These are phyloP conservation scores for Neoascia interrupta DNA, from an alignment of 2,888 invertebrate genomes.

Conservation along the genomic window DNA sequence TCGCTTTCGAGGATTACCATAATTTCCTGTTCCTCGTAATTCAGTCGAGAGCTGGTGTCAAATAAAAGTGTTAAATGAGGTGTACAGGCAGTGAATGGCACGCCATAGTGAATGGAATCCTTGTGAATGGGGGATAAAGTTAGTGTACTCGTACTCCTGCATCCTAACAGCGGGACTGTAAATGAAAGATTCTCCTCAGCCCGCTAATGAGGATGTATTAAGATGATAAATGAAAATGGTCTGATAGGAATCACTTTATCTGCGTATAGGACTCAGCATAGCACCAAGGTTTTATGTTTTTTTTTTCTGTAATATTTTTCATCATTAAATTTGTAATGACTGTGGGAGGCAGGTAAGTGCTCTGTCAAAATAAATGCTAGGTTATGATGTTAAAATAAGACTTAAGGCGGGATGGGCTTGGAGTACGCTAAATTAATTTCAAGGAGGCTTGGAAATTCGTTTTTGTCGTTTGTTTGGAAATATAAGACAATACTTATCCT, in stretches of 20 bases:
- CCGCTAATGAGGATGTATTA: conserved; percentile 56
- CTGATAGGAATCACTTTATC: conserved; percentile 49
- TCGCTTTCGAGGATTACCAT: conserved; percentile 33
- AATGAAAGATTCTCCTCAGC: conserved; percentile 31
- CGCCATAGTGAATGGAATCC: conserved; percentile 1
- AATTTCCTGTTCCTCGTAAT: conserved; percentile 48
- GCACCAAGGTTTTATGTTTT: conserved; percentile 10
- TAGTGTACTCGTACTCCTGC: not conserved
- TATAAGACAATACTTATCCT: too few species aligned
- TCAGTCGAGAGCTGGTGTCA: conserved; percentile 18
- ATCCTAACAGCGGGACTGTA: too few species aligned
- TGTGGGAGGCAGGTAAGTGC: too few species aligned
- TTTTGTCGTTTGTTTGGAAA: too few species aligned
- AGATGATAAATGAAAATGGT: conserved; percentile 53
- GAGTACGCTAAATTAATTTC: too few species aligned
- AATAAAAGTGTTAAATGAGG: conserved; percentile 41
- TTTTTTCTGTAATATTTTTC: conserved; percentile 31
- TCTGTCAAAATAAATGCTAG: too few species aligned
- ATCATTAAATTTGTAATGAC: too few species aligned
- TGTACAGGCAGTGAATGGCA: conserved; percentile 13
- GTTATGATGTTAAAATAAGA: too few species aligned
- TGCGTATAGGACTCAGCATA: conserved; percentile 1
- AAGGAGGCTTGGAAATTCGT: too few species aligned
- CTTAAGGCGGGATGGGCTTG: too few species aligned
- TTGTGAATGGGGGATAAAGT: not conserved